Base-by-base conservation (phyloP, 2,888 invertebrate species). In the Rhopalosiphum nymphaeae region DNA sequence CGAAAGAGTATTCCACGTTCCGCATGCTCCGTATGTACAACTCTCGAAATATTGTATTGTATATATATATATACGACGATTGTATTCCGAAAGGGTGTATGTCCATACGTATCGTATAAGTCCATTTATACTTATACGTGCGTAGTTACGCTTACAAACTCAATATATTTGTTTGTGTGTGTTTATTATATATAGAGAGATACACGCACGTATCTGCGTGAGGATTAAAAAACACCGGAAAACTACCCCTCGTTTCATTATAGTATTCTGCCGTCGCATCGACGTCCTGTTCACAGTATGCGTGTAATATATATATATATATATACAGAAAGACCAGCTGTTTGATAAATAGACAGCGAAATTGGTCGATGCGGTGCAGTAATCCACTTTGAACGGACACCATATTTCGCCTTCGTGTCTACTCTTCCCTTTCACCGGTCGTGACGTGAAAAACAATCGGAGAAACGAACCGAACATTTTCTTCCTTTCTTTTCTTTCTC, bases 381-480 rank as follows among this genome's bases (percentile, higher is more conserved):
- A 94, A 94, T 94, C 94, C 94, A 94, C 94, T 94, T 94, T 94
- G 86, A 94, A 90, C 91, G 94, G 49, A 94, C 94, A 91, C 89
- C 26, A 10, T 42, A n/a, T 90, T 56, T 93, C 57, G 53, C n/a
- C 88, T 78, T 16, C n/a, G 84, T 57, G 25, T 93, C 61, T 44
- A 36, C 85, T 91, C 53, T n/a, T 46, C 91, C 42, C 42, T 88
- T 86, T 87, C 67, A 44, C 53, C 78, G 92, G 87, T 56, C 94
- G 94, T 94, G 94, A 94, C 86, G 91, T 91, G 94, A 94, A 94
- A 94, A 94, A 94, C 94, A 94, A 94, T 94, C 91, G 93, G 85
- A 89, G 53, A 93, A 84, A 85, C 84, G 46, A 56, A 84, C 89
- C 46, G 85, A 61, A 86, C 44, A 53, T 91, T 61, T 36, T 61